Evolutionary conservation across 2,113 vertebrate genomes (phyloP).

Genomic region (Carlito syrichta): DNA sequence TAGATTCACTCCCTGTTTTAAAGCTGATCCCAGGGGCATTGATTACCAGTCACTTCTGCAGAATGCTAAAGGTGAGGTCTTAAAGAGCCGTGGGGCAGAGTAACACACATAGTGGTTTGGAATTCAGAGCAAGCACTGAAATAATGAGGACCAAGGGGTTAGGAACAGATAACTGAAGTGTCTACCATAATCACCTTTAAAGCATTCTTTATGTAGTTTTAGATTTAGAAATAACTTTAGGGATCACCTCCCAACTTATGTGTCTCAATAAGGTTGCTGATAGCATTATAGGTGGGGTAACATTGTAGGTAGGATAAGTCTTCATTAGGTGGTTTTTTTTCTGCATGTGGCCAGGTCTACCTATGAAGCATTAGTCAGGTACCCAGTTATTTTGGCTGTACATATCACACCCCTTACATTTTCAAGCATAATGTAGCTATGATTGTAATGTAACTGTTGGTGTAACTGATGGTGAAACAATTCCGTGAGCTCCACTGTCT

Average conservation of each 20-base stretch:
- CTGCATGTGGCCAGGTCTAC: rapidly evolving
- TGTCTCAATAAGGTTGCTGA: neutral
- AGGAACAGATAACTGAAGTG: neutral
- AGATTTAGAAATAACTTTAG: neutral
- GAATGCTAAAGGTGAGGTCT: neutral
- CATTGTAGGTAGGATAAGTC: neutral
- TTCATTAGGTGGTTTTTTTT: neutral
- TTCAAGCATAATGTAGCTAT: too few species aligned
- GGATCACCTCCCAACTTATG: neutral
- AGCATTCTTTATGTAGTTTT: neutral
- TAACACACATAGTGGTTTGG: neutral
- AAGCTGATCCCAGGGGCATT: neutral
- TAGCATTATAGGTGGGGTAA: rapidly evolving
- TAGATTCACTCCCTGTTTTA: neutral
- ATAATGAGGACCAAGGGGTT: neutral
- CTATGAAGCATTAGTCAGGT: neutral
- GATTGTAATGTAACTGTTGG: too few species aligned
- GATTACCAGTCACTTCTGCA: neutral
- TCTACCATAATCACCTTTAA: neutral
- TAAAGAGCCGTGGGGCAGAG: neutral
- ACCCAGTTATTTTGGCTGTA: neutral
- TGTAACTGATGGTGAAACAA: neutral
- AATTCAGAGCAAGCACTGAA: neutral
- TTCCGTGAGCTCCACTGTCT: neutral
- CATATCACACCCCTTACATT: too few species aligned